phyloP scores from a whole-genome alignment of 1,140 invertebrate species.

The Samia ricini region DNA sequence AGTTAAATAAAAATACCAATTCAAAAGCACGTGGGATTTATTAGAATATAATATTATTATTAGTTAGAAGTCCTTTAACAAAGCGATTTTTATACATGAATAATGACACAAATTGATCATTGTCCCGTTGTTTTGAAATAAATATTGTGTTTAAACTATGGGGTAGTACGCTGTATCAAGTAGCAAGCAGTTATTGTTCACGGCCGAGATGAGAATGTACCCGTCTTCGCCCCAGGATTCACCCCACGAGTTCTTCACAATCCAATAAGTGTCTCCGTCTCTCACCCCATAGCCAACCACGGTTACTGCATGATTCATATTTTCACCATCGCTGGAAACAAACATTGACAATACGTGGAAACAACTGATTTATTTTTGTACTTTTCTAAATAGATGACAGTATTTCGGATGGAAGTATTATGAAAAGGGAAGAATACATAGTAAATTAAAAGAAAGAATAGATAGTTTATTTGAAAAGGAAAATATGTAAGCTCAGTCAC shows the following conservation, averaged over 20 bases:
- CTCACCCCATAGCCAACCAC: conserved; percentile 80
- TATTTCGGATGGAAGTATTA: no score
- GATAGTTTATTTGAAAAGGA: no score
- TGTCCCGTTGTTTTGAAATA: background rate
- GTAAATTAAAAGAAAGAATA: no score
- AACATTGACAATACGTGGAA: no score
- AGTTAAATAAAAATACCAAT: conserved; percentile 24
- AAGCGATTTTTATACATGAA: no score
- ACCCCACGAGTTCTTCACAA: conserved; percentile 90
- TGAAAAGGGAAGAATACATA: no score
- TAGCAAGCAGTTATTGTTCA: conserved; percentile 84
- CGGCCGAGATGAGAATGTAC: conserved; percentile 89
- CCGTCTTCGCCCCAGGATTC: conserved; percentile 84
- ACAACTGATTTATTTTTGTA: no score
- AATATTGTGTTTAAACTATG: conserved; percentile 27
- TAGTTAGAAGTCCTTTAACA: background rate
- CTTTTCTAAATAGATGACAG: no score
- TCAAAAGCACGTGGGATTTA: conserved; percentile 41
- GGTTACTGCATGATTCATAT: conserved; percentile 78
- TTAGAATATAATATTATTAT: conserved; percentile 18
- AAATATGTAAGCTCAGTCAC: no score
- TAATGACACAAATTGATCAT: no score
- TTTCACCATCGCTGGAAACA: conserved; percentile 43
- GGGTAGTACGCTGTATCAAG: conserved; percentile 38
- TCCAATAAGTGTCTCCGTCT: conserved; percentile 82